phyloP scores from a whole-genome alignment of 2,797 vertebrate genomes.

The Galago senegalensis region DNA sequence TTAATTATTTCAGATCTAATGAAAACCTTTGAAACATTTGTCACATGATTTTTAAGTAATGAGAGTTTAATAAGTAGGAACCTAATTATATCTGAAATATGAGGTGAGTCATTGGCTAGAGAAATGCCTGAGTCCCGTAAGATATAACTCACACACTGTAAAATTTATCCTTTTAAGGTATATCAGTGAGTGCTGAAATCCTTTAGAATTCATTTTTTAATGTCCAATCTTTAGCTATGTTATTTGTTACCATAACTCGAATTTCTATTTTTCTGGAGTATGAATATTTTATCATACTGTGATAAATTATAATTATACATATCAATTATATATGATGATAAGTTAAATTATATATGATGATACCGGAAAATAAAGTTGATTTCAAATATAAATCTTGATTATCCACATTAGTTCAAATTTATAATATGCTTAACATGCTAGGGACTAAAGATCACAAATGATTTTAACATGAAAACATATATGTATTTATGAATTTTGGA shows the following conservation, averaged over 20 bases:
- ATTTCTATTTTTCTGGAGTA: neutral
- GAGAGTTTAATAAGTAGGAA: neutral
- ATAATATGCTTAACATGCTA: conserved; percentile 5
- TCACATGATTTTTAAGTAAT: neutral
- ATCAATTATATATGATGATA: neutral
- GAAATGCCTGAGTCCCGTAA: neutral
- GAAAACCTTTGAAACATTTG: neutral
- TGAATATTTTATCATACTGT: neutral
- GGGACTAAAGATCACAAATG: neutral
- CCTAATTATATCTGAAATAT: neutral
- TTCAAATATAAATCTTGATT: conserved; percentile 7
- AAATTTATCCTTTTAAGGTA: neutral
- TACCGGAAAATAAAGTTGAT: neutral
- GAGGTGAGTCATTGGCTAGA: neutral
- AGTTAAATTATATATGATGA: neutral
- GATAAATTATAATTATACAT: neutral
- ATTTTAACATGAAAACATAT: conserved; percentile 27
- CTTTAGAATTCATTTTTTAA: neutral
- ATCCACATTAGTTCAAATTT: neutral
- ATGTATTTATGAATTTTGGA: conserved; percentile 6
- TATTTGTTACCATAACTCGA: neutral
- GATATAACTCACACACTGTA: neutral
- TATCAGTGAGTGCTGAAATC: neutral
- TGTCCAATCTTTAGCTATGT: neutral
- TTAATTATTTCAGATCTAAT: conserved; percentile 19